Evolutionary conservation across 1,140 invertebrate genomes (phyloP).

Genomic region (Drosophila ercepeae): DNA sequence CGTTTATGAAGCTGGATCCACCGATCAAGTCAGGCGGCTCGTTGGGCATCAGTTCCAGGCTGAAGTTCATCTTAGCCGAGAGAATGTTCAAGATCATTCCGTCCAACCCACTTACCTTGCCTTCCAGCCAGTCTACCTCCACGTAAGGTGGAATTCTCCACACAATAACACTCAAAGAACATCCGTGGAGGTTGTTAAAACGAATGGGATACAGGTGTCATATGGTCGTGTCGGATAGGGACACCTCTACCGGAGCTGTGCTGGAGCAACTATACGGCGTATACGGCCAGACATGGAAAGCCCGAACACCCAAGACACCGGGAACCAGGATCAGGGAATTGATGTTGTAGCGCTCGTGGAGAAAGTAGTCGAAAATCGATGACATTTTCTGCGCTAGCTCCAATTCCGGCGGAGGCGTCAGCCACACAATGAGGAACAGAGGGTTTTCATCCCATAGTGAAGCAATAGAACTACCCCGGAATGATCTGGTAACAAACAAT

Average conservation of each 20-base stretch:
- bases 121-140: not conserved
- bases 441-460: not conserved
- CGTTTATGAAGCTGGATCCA: constrained; percentile 42
- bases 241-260: constrained; percentile 8
- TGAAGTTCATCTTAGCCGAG: constrained; percentile 50
- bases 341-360: constrained; percentile 46
- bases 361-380: constrained; percentile 42
- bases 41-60: constrained; percentile 25
- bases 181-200: constrained; percentile 47
- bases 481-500: not conserved
- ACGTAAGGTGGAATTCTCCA: constrained; percentile 60
- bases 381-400: constrained; percentile 17
- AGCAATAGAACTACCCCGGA: not conserved
- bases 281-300: constrained; percentile 46
- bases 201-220: constrained; percentile 40
- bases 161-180: constrained; percentile 47
- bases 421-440: constrained; percentile 27
- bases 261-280: constrained; percentile 1
- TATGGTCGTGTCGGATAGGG: not conserved
- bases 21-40: constrained; percentile 48
- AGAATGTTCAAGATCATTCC: constrained; percentile 39
- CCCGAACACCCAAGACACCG: not conserved
- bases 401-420: not conserved
- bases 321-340: constrained; percentile 43
- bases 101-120: constrained; percentile 44